Conservation (phyloP, 2,113 vertebrate species). For the Morone saxatilis region DNA sequence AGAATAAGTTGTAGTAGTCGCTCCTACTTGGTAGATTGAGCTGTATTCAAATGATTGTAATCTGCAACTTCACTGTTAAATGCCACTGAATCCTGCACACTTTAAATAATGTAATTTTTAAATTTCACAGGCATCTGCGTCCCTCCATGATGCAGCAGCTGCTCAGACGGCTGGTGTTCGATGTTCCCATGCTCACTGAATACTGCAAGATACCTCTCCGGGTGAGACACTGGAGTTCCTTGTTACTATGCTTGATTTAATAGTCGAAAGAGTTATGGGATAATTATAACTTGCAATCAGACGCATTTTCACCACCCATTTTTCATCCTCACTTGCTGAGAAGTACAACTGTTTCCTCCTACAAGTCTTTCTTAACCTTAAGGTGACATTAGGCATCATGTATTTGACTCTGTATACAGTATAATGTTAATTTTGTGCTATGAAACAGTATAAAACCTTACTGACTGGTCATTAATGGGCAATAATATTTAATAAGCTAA, state of each 20-base stretch:
- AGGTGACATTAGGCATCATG: neutral
- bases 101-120: neutral
- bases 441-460: neutral
- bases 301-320: slow-evolving; percentile 7
- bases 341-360: no score
- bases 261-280: neutral
- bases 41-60: neutral
- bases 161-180: slow-evolving; percentile 94
- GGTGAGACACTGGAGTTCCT: slow-evolving; percentile 80
- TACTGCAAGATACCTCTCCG: slow-evolving; percentile 96
- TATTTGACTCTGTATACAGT: neutral
- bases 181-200: slow-evolving; percentile 94
- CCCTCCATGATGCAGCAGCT: slow-evolving; percentile 98
- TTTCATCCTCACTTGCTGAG: neutral
- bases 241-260: slow-evolving; percentile 3
- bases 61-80: neutral
- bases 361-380: neutral
- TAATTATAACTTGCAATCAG: slow-evolving; percentile 8
- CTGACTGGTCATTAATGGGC: neutral
- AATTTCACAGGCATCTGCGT: slow-evolving; percentile 88
- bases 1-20: no score
- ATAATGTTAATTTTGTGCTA: neutral
- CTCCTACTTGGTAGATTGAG: no score
- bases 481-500: neutral
- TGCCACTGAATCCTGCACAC: no score